Evolutionary conservation across 2,797 vertebrate genomes (phyloP), one percentile per base, ranked within the genome.

Genomic region (Hydrophis major): DNA sequence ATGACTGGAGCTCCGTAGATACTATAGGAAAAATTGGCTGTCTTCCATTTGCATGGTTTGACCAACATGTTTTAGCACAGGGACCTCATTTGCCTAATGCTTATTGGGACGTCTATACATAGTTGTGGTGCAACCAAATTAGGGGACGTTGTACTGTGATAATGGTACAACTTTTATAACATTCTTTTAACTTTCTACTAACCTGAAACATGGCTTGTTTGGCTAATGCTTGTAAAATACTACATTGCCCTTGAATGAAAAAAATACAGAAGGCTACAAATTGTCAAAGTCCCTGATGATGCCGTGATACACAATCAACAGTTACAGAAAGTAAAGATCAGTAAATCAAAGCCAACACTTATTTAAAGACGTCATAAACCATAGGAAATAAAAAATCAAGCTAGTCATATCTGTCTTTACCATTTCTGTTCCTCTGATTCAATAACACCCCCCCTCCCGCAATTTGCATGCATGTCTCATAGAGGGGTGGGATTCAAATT

Each of bases 111-210:
- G 3, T 22, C 69, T 42, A 20, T 11, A 6, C 32, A 78, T 18
- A 78, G 18, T 37, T 78, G 69, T 78, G 69, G 69, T 20, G 42
- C 69, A 78, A 18, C 89, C 91, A 92, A 94, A 50, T 4, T 0
- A 1, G 2, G 87, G 61, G 61, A 14, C 32, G 0, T 59, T 90
- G 78, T 92, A 92, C 55, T 90, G 61, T 93, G 92, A 91, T 0
- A 0, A 87, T 1, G 0, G 47, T 63, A 56, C 88, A 60, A 87
- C 12, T 69, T 61, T 92, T 93, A 88, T 89, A 90, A 92, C 90
- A 91, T 91, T 66, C 92, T 63, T 92, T 92, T 92, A 74, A 61
- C 4, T 2, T n/a, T 93, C 89, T 95, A 55, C 89, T 89, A 57
- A 6, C 57, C 89, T 57, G 88, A 89, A 42, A 90, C 87, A 42